Evolutionary conservation across 2,888 invertebrate genomes (phyloP).

Genomic region (Dioctria rufipes): DNA sequence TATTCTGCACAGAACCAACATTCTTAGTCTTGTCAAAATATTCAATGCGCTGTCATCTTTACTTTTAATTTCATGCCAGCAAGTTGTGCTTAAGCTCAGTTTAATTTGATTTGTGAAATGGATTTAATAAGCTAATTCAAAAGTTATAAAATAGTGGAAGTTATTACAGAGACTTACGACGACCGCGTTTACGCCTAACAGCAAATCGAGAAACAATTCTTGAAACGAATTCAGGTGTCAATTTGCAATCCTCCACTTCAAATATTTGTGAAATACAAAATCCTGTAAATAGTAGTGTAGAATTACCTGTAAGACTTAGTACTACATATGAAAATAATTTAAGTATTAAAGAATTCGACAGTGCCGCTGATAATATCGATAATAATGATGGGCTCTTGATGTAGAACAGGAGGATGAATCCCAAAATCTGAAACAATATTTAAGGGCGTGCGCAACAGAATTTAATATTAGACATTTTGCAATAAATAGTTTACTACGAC

Average conservation of each 20-base stretch:
- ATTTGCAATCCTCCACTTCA: background rate
- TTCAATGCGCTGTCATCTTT: too few relatives aligned
- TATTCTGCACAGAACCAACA: too few relatives aligned
- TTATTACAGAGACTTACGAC: background rate
- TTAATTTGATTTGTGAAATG: too few relatives aligned
- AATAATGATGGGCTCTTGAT: background rate
- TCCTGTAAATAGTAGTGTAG: background rate
- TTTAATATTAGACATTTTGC: conserved; percentile 7
- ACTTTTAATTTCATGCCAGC: too few relatives aligned
- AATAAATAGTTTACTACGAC: background rate
- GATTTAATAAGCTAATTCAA: background rate
- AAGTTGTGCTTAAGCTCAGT: too few relatives aligned
- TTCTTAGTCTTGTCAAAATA: too few relatives aligned
- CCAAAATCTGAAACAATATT: background rate
- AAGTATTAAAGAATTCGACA: background rate
- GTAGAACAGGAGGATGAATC: background rate
- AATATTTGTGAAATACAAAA: background rate
- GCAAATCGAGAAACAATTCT: background rate
- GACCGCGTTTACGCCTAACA: background rate
- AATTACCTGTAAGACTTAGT: background rate
- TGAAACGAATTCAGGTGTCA: background rate
- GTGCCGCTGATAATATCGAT: background rate
- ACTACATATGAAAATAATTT: background rate
- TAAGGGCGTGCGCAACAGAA: background rate
- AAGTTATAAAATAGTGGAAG: conserved; percentile 7